Evolutionary conservation across 1,140 invertebrate genomes (phyloP), one percentile per base, ranked within the genome.

Genomic region (Drosophila punjabiensis): DNA sequence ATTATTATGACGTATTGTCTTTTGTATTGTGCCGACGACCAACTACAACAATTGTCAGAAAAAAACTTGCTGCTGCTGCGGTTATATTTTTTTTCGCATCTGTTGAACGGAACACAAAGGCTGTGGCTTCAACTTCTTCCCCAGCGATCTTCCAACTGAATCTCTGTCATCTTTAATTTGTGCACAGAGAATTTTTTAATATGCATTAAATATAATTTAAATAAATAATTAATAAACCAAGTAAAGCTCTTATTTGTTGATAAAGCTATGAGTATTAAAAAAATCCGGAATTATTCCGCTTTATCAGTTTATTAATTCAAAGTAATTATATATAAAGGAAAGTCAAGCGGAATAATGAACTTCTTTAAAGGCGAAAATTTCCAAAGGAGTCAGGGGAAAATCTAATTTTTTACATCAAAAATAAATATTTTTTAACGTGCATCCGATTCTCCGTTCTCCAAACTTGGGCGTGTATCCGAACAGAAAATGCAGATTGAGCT

Each of bases 1-100:
- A 48, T 78, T 66, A 77, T 77, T 76, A 61, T 78, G 76, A 78
- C 63, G 74, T 77, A 76, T 77, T 77, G 74, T 60, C 74, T 77
- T 77, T 77, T 75, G 60, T 77, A 53, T 76, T 77, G 35, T 50
- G 60, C 71, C 71, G 74, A 66, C 68, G 37, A 56, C 28, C 63
- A 56, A 71, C 63, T 60, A 33, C 63, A 52, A 28, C 30, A 33
- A 35, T 20, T 24, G 47, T 24, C 47, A 52, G 32, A 41, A 24
- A 39, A 56, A 28, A 64, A 76, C 24, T 60, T 56, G 74, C 73
- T 55, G 63, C 50, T 65, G 41, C 39, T 76, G 75, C n/a, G 74
- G 70, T 76, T 75, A 75, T 75, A 59, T 30, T 16, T 53, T 33
- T 66, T 76, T 77, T 77, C 43, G 61, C 62, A 52, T 75, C 37